A percentile compares a stretch with the other conserved stretches of the same genome.
Conservation (phyloP, 2,113 vertebrate genomes). For the Platichthys stellatus region DNA sequence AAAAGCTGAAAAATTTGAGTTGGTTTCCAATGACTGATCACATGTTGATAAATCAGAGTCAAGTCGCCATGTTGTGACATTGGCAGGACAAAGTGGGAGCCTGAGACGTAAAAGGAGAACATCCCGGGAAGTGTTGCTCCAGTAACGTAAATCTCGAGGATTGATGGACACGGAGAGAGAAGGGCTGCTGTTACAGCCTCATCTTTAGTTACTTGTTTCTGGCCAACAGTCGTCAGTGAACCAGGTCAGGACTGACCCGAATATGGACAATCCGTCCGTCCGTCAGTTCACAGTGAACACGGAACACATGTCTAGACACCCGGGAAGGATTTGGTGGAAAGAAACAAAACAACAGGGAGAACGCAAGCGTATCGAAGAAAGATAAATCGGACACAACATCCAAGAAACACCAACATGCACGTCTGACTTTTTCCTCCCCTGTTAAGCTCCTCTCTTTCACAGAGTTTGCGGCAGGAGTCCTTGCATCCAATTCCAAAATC, state of each 20-base stretch:
- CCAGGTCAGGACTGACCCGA: conserved; percentile 40
- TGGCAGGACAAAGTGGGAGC: conserved; percentile 13
- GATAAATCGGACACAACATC: no score
- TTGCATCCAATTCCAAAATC: conserved; percentile 49
- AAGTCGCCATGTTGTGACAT: conserved; percentile 53
- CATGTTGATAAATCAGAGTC: conserved; percentile 38
- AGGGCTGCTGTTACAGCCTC: conserved; percentile 54
- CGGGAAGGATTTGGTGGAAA: background rate
- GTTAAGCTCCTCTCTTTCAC: conserved; percentile 7
- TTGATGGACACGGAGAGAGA: conserved; percentile 21
- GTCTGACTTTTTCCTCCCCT: conserved; percentile 6
- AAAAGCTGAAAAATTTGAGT: conserved; percentile 7
- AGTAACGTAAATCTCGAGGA: conserved; percentile 50
- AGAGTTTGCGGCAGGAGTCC: conserved; percentile 26
- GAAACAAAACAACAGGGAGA: no score
- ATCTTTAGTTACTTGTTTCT: conserved; percentile 54
- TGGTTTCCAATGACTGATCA: conserved; percentile 52
- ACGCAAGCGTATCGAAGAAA: no score
- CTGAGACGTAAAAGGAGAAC: conserved; percentile 59
- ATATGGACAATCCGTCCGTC: background rate
- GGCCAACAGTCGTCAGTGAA: conserved; percentile 40
- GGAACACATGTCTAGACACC: background rate
- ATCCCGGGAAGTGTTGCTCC: conserved; percentile 42
- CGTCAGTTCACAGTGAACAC: background rate
- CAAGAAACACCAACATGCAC: background rate